Percentiles rank a stretch among this genome's conserved stretches.
phyloP scores from a whole-genome alignment of 2,888 invertebrate genomes.

The Limnephilus auricula region DNA sequence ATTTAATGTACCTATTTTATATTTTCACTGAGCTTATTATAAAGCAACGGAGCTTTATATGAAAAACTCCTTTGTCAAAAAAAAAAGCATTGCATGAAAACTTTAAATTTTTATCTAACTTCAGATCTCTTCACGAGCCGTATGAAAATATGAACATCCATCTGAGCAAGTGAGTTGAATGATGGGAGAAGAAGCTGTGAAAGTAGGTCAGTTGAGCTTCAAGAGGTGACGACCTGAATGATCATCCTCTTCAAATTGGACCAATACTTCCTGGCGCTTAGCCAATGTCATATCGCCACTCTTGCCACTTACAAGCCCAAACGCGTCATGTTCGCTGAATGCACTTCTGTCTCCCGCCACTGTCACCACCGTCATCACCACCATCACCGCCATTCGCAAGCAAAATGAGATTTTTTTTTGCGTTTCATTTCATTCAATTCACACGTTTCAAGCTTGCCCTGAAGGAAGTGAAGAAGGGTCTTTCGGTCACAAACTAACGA shows the following conservation, averaged over 20 bases:
- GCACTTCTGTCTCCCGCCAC: background rate
- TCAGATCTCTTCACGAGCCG: background rate
- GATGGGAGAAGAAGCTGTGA: background rate
- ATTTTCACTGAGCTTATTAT: no score
- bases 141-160: background rate
- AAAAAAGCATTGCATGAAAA: background rate
- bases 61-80: no score
- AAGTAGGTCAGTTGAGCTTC: background rate
- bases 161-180: background rate
- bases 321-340: background rate
- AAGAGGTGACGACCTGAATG: slow-evolving; percentile 38
- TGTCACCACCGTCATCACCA: background rate
- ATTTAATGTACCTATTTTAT: no score
- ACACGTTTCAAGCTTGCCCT: background rate
- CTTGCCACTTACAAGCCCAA: slow-evolving; percentile 2
- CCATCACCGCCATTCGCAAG: background rate
- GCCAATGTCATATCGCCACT: slow-evolving; percentile 27
- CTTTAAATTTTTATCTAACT: background rate
- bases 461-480: background rate
- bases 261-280: slow-evolving; percentile 5
- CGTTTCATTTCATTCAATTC: background rate
- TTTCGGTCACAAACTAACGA: background rate
- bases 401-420: background rate
- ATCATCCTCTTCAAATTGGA: slow-evolving; percentile 16
- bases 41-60: no score